Percentiles rank a stretch among this genome's conserved stretches.
These are phyloP conservation scores for Epistrophe eligans DNA, from an alignment of 2,888 invertebrate genomes.

Conservation along the genomic window DNA sequence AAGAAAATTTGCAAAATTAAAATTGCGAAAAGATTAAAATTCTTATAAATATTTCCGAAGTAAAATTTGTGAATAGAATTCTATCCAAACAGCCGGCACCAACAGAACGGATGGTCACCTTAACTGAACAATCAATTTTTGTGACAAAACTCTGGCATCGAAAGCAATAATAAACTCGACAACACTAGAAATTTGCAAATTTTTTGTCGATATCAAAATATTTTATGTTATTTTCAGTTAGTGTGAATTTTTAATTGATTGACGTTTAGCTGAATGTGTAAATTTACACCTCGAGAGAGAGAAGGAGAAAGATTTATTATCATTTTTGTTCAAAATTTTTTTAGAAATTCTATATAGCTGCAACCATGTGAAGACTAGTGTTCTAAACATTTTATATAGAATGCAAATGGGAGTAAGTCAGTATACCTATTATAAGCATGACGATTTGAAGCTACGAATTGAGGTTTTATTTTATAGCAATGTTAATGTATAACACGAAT, in stretches of 20 bases:
- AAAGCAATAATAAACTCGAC: conserved; percentile 56
- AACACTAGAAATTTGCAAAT: conserved; percentile 41
- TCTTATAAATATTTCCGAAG: too few species aligned
- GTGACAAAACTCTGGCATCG: conserved; percentile 13
- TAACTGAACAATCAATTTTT: neutral
- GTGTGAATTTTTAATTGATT: conserved; percentile 51
- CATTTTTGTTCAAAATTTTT: neutral
- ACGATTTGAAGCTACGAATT: neutral
- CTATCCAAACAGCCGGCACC: too few species aligned
- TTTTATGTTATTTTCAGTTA: conserved; percentile 36
- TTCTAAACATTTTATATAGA: neutral
- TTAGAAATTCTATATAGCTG: neutral
- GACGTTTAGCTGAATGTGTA: conserved; percentile 44
- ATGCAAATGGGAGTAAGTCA: neutral
- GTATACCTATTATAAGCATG: too few species aligned
- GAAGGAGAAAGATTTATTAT: neutral
- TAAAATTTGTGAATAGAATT: too few species aligned
- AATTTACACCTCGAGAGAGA: conserved; percentile 9
- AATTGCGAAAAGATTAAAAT: too few species aligned
- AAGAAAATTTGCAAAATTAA: too few species aligned
- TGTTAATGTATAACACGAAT: neutral
- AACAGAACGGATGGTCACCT: neutral
- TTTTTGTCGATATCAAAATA: conserved; percentile 21
- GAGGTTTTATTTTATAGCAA: neutral
- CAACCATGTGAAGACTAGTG: neutral